phyloP scores from a whole-genome alignment of 2,113 vertebrate genomes.

The Centropus bengalensis region DNA sequence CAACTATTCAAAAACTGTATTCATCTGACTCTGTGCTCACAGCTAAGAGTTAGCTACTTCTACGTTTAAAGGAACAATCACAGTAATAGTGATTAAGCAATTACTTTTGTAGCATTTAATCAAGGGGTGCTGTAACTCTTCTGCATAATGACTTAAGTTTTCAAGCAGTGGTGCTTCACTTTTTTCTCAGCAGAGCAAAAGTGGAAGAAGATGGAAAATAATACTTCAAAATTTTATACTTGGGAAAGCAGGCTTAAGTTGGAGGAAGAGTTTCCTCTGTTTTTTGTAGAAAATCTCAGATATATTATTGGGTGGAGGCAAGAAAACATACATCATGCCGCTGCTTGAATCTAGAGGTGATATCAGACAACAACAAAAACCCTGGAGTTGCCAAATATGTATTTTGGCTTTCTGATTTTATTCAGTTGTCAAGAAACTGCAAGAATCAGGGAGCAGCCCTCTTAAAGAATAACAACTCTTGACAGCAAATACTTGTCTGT shows the following conservation, averaged over 20 bases:
- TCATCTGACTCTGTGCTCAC: neutral
- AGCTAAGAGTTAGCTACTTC: neutral
- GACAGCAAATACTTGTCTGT: conserved; percentile 47
- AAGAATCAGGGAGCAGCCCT: neutral
- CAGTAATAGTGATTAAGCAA: neutral
- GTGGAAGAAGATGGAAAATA: neutral
- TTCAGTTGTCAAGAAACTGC: conserved; percentile 29
- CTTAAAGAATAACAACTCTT: conserved; percentile 1
- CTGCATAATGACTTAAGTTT: neutral
- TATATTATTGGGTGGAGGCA: neutral
- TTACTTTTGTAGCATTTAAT: neutral
- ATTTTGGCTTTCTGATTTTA: conserved; percentile 44
- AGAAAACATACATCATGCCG: neutral
- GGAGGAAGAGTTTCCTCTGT: neutral
- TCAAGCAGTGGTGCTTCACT: neutral
- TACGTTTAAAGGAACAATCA: neutral
- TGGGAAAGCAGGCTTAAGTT: neutral
- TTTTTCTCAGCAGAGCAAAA: neutral
- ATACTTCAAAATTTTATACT: neutral
- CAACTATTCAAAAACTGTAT: neutral
- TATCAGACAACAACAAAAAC: neutral
- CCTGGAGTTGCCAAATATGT: neutral
- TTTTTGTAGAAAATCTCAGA: neutral
- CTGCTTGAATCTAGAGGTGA: neutral
- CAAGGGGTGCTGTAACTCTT: neutral